Percentiles rank a stretch among this genome's conserved stretches.
These are phyloP conservation scores for Tychaedon coryphoeus DNA, from an alignment of 2,113 vertebrate species.

Conservation along the genomic window DNA sequence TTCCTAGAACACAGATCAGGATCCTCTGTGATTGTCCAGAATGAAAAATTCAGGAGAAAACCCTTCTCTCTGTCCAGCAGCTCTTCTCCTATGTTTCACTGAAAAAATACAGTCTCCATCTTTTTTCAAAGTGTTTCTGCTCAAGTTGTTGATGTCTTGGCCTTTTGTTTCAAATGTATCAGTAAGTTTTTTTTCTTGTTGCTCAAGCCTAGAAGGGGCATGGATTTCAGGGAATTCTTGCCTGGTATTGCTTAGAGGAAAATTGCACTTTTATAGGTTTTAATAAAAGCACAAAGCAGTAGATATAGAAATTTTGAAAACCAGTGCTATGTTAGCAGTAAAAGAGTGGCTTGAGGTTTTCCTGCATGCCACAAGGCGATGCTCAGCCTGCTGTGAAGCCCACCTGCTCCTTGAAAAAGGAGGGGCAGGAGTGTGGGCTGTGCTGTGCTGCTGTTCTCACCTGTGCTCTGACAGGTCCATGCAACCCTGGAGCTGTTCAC, in stretches of 20 bases:
- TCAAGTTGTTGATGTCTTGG: neutral
- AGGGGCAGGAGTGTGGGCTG: neutral
- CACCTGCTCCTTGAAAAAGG: neutral
- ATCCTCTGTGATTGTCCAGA: neutral
- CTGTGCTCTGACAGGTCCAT: constrained; percentile 80
- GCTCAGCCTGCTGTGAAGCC: neutral
- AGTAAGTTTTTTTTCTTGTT: neutral
- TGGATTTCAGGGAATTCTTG: neutral
- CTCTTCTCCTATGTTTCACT: neutral
- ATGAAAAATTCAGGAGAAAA: neutral
- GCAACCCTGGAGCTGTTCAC: constrained; percentile 93
- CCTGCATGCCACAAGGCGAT: neutral
- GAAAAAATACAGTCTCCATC: neutral
- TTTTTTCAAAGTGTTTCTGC: neutral
- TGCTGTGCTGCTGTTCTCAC: neutral
- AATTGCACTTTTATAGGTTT: neutral
- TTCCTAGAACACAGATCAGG: neutral
- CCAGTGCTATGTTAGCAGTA: neutral
- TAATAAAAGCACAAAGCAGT: neutral
- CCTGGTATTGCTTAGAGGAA: neutral
- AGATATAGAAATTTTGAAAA: neutral
- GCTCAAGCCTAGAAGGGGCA: neutral
- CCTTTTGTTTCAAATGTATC: neutral
- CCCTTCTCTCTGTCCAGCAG: neutral
- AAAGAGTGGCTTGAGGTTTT: neutral